Percentiles rank a stretch among this genome's conserved stretches.
These are phyloP conservation scores for Amphibalanus amphitrite DNA, from an alignment of 1,140 invertebrate genomes.

Conservation along the genomic window DNA sequence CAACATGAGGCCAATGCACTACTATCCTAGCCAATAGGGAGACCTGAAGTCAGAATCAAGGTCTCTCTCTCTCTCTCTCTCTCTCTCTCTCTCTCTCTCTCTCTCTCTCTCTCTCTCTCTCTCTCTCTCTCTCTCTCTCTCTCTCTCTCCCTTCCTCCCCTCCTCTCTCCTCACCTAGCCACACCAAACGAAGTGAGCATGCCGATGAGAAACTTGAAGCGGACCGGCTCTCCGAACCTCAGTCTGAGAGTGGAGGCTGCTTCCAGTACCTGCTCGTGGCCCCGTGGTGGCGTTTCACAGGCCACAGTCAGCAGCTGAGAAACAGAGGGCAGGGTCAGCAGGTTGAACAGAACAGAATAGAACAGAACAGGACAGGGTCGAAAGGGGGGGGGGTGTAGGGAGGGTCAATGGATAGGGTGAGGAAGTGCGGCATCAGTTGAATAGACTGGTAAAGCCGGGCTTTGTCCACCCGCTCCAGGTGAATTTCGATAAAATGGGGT, in stretches of 20 bases:
- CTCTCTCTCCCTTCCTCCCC: too few relatives aligned
- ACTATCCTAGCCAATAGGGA: background rate
- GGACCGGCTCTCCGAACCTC: slow-evolving; percentile 73
- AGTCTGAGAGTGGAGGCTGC: slow-evolving; percentile 72
- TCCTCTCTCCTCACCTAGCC: slow-evolving; percentile 17
- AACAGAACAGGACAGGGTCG: too few relatives aligned
- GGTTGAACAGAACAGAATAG: too few relatives aligned
- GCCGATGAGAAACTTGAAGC: slow-evolving; percentile 74
- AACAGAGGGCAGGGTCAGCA: background rate
- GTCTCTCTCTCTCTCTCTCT: background rate
- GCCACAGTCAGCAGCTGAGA: slow-evolving; percentile 26
- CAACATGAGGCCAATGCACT: too few relatives aligned
- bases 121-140: too few relatives aligned
- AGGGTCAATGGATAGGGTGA: too few relatives aligned
- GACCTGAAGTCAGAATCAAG: background rate
- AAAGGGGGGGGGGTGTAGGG: too few relatives aligned
- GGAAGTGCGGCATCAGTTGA: too few relatives aligned
- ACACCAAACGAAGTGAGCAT: slow-evolving; percentile 42
- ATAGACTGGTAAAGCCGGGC: too few relatives aligned
- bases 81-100: background rate
- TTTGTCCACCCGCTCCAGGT: too few relatives aligned
- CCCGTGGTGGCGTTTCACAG: slow-evolving; percentile 25
- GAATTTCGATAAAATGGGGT: too few relatives aligned
- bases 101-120: too few relatives aligned
- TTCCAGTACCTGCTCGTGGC: slow-evolving; percentile 67